These are phyloP conservation scores for Aphelenchoides avenae DNA, from an alignment of 1,140 invertebrate species.

Conservation along the genomic window DNA sequence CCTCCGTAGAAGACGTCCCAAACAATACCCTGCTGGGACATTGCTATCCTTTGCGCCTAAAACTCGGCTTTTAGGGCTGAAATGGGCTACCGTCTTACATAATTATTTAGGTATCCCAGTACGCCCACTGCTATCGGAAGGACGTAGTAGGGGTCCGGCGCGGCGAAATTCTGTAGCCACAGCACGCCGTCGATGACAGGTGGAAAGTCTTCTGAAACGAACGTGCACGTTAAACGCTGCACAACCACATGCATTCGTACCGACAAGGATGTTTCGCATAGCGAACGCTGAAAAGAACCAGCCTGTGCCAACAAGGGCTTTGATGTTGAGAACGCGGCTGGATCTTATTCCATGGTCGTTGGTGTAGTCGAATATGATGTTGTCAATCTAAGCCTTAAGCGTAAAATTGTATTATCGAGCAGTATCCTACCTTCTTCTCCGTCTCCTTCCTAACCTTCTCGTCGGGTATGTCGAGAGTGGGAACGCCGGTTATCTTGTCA, in stretches of 20 bases:
- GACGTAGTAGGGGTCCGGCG: conserved; percentile 45
- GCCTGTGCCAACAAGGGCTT: conserved; percentile 44
- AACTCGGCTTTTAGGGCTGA: too few relatives aligned
- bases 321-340: conserved; percentile 44
- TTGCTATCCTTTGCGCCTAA: too few relatives aligned
- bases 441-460: conserved; percentile 22
- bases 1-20: too few relatives aligned
- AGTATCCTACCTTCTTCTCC: conserved; percentile 22
- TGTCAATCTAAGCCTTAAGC: conserved; percentile 24
- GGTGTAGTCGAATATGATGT: conserved; percentile 27
- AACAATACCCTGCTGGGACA: too few relatives aligned
- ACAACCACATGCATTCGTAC: conserved; percentile 24
- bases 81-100: too few relatives aligned
- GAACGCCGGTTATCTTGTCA: conserved; percentile 20
- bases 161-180: conserved; percentile 43
- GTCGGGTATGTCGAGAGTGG: conserved; percentile 29
- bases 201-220: conserved; percentile 39
- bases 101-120: conserved; percentile 48
- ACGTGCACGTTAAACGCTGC: not conserved
- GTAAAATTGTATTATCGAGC: conserved; percentile 9
- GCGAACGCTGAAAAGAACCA: conserved; percentile 54
- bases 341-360: conserved; percentile 34
- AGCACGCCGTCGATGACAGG: conserved; percentile 35
- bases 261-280: conserved; percentile 41
- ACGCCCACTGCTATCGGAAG: conserved; percentile 44